These are phyloP conservation scores for Corythaeola cristata DNA, from an alignment of 2,113 vertebrate species.

Conservation along the genomic window DNA sequence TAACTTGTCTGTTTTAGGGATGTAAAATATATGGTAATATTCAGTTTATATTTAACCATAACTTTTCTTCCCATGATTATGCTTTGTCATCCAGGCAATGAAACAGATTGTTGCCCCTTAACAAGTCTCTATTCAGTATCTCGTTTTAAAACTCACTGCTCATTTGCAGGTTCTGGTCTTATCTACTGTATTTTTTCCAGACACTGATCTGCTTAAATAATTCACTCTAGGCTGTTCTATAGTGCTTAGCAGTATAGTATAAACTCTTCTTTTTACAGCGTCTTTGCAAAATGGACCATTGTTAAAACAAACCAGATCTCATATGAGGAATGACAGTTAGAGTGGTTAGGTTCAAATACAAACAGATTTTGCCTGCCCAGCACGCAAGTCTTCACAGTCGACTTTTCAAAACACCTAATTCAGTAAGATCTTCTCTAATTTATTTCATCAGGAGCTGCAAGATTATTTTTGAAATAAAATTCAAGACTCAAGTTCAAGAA, in stretches of 20 bases:
- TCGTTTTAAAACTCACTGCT: background rate
- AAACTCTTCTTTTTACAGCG: background rate
- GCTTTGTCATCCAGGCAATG: background rate
- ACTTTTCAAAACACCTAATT: background rate
- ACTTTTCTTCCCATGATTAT: background rate
- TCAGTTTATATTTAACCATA: background rate
- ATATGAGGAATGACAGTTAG: background rate
- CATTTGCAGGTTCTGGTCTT: background rate
- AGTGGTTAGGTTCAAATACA: background rate
- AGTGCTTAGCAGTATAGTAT: background rate
- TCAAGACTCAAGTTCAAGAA: background rate
- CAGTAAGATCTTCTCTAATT: background rate
- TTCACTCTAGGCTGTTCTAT: background rate
- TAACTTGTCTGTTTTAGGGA: background rate
- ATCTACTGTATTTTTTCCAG: background rate
- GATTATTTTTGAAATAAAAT: background rate
- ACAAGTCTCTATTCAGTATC: background rate
- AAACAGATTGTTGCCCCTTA: background rate
- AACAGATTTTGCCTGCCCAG: background rate
- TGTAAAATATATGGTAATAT: background rate
- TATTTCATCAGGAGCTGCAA: background rate
- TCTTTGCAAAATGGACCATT: background rate
- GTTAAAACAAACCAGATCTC: background rate
- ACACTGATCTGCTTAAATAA: background rate
- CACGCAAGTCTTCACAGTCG: background rate